Evolutionary conservation across 92 coral and sea anemone species (phyloP).

Genomic region (Chrysogorgia sp.): DNA sequence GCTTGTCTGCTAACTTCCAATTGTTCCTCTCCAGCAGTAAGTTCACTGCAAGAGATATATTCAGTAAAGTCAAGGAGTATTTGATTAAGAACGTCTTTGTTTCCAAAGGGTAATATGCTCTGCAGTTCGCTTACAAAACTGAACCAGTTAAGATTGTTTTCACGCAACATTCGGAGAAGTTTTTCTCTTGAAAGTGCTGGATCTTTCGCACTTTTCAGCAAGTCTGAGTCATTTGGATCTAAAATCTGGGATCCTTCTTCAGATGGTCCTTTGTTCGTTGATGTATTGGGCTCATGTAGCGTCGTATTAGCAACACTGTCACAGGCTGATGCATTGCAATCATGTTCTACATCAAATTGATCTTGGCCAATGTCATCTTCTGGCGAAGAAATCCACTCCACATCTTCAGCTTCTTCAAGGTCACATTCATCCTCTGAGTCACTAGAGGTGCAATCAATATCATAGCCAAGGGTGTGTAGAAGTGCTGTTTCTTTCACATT

Average conservation of each 20-base stretch:
- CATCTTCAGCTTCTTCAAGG: too few relatives aligned
- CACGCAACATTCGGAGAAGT: constrained; percentile 29
- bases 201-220: constrained; percentile 2
- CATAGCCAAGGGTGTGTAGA: constrained; percentile 24
- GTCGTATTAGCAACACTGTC: neutral
- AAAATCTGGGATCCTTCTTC: too few relatives aligned
- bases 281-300: constrained; percentile 5
- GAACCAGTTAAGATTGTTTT: constrained; percentile 49
- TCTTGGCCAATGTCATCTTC: constrained; percentile 14
- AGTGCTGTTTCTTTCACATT: constrained; percentile 27
- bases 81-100: constrained; percentile 33
- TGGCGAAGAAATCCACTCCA: constrained; percentile 9
- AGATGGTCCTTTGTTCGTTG: too few relatives aligned
- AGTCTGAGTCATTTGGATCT: constrained; percentile 14
- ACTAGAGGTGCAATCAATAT: neutral
- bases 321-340: too few relatives aligned
- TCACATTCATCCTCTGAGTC: constrained; percentile 38
- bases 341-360: neutral
- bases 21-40: neutral
- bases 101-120: constrained; percentile 24
- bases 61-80: constrained; percentile 45
- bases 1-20: constrained; percentile 58
- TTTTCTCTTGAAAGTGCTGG: constrained; percentile 50
- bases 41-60: constrained; percentile 19
- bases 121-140: constrained; percentile 31